Percentiles rank a stretch among this genome's conserved stretches.
phyloP scores from a whole-genome alignment of 2,888 invertebrate genomes.

The Mystacides longicornis region DNA sequence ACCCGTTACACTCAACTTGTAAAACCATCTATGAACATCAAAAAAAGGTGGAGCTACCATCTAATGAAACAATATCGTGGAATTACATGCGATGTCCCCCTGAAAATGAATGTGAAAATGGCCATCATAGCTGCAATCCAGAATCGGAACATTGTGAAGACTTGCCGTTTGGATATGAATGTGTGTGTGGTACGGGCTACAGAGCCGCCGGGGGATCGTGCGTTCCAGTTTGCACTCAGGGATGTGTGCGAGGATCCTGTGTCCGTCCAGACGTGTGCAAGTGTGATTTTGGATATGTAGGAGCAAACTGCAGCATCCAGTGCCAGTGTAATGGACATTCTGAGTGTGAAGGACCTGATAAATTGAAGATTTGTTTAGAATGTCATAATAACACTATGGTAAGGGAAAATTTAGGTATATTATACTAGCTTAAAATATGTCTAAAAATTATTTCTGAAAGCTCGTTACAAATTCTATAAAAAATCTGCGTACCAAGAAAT shows the following conservation, averaged over 20 bases:
- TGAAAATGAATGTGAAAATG: conserved; percentile 88
- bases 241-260: conserved; percentile 81
- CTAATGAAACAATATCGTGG: conserved; percentile 65
- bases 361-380: conserved; percentile 69
- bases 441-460: too few relatives aligned
- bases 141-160: conserved; percentile 86
- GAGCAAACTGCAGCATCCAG: conserved; percentile 87
- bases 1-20: conserved; percentile 50
- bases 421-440: too few relatives aligned
- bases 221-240: conserved; percentile 73
- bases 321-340: conserved; percentile 94
- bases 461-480: too few relatives aligned
- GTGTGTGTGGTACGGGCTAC: conserved; percentile 74
- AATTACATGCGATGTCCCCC: conserved; percentile 84
- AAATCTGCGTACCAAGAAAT: too few relatives aligned
- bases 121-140: conserved; percentile 83
- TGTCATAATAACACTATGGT: conserved; percentile 91
- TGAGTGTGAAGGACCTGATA: conserved; percentile 81
- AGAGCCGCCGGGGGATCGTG: conserved; percentile 57
- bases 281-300: conserved; percentile 93
- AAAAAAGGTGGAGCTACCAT: conserved; percentile 33
- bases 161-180: conserved; percentile 70
- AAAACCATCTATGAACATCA: conserved; percentile 46
- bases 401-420: too few relatives aligned
- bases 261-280: conserved; percentile 75